Conservation (phyloP, 2,888 invertebrate species). For the Prosopocoilus inquinatus region DNA sequence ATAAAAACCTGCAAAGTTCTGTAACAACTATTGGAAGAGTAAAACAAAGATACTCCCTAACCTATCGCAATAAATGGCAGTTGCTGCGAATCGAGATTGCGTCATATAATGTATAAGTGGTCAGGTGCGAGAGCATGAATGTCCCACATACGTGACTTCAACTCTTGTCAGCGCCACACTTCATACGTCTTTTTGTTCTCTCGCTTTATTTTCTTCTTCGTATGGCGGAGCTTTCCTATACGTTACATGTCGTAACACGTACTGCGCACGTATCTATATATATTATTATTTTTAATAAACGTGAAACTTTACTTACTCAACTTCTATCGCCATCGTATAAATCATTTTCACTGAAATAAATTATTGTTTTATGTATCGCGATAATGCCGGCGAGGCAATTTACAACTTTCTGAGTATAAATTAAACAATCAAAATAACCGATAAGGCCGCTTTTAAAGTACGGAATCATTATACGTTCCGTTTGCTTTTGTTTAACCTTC, state of each 20-base stretch:
- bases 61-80: slow-evolving; percentile 18
- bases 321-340: background rate
- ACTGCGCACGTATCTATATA: slow-evolving; percentile 1
- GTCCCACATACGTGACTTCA: slow-evolving; percentile 20
- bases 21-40: background rate
- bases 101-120: slow-evolving; percentile 8
- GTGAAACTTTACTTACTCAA: background rate
- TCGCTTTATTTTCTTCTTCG: background rate
- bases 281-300: slow-evolving; percentile 6
- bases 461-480: no score
- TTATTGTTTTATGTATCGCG: slow-evolving; percentile 11
- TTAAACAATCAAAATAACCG: background rate
- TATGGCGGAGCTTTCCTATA: background rate
- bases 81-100: slow-evolving; percentile 11
- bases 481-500: no score
- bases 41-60: slow-evolving; percentile 24
- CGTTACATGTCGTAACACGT: slow-evolving; percentile 4
- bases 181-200: slow-evolving; percentile 2
- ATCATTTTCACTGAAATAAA: slow-evolving; percentile 5
- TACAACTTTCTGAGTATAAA: slow-evolving; percentile 8
- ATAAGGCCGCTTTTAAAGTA: no score
- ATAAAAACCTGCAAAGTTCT: no score
- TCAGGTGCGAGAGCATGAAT: slow-evolving; percentile 16
- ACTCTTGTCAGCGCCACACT: slow-evolving; percentile 7
- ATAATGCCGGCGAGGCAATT: background rate